phyloP scores from a whole-genome alignment of 2,797 vertebrate species.

The Molossus molossus region DNA sequence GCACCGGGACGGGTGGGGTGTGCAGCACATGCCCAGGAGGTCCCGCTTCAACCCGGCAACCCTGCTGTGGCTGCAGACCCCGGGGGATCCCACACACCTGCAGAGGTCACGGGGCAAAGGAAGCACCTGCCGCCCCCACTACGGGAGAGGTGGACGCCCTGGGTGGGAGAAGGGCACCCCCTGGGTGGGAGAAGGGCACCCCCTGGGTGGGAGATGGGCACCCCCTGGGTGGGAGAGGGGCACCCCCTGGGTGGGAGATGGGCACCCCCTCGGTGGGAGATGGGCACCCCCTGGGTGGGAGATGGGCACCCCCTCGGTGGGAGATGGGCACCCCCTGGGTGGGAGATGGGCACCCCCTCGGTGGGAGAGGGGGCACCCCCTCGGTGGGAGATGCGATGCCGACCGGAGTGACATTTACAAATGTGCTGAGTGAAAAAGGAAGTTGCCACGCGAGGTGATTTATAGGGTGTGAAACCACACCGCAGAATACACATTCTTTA shows the following conservation, averaged over 20 bases:
- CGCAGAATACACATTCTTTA: fast-evolving
- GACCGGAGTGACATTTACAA: background rate
- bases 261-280: too few species aligned
- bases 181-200: too few species aligned
- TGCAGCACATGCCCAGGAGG: fast-evolving
- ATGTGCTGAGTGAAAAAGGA: background rate
- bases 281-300: too few species aligned
- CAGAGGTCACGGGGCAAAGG: fast-evolving
- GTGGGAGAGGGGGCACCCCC: too few species aligned
- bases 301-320: too few species aligned
- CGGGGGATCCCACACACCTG: fast-evolving
- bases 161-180: background rate
- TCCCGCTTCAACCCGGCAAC: fast-evolving
- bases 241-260: too few species aligned
- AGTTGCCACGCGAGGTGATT: fast-evolving
- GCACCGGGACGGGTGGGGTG: fast-evolving
- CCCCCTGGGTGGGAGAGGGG: too few species aligned
- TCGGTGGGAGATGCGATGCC: too few species aligned
- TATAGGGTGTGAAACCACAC: fast-evolving
- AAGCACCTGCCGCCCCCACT: fast-evolving
- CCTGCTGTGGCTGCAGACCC: fast-evolving
- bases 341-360: too few species aligned
- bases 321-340: too few species aligned
- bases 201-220: too few species aligned
- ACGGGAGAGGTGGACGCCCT: fast-evolving